Base-by-base conservation (phyloP, 30 jellyfish, hydroid and myxozoan genomes). In the Aurelia sp. region DNA sequence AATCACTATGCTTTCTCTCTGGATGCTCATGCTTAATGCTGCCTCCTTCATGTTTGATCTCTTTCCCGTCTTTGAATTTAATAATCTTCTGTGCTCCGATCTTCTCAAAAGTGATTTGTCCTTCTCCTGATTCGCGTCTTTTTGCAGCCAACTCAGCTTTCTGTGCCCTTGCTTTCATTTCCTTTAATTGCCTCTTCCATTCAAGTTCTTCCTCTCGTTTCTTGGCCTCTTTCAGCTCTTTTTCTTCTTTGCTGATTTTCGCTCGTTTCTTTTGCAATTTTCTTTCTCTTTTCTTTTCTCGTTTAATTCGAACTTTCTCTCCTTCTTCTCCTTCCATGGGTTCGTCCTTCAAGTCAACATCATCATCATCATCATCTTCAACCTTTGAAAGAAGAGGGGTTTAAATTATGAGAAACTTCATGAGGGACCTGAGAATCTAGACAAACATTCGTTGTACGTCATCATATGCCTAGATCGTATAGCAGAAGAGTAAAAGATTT, bases 111-210 rank as follows among this genome's bases (percentile, higher is more conserved):
- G 86, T 55, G 59, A 83, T 83, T 35, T 71, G 86, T 35, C 77
- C 73, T 21, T 83, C 92, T 38, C 61, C 59, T 12, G 92, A 83
- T 27, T 83, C 92, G 16, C 84, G 72, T 55, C 92, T 63, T 48
- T 58, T 83, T 3, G 86, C 79, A 16, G 50, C 76, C 80, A 68
- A 48, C 38, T 83, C 85, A n/a, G 92, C 92, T 70, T 83, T 83
- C 72, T 55, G 33, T 30, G 82, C 80, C 48, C 92, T 70, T 55
- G 76, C 92, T 40, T 83, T 83, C 88, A 75, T 85, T 47, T 74
- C 94, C 41, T 85, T 75, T 77, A 85, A 66, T 55, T 67, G 82
- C 21, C 84, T 72, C 57, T 85, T 65, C 88, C 88, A 74, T 65
- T 85, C 88, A 38, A 61, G 59, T 63, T 74, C 88, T 57, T 85